Conservation (phyloP, 2,797 vertebrate species). For the Mycteria americana region DNA sequence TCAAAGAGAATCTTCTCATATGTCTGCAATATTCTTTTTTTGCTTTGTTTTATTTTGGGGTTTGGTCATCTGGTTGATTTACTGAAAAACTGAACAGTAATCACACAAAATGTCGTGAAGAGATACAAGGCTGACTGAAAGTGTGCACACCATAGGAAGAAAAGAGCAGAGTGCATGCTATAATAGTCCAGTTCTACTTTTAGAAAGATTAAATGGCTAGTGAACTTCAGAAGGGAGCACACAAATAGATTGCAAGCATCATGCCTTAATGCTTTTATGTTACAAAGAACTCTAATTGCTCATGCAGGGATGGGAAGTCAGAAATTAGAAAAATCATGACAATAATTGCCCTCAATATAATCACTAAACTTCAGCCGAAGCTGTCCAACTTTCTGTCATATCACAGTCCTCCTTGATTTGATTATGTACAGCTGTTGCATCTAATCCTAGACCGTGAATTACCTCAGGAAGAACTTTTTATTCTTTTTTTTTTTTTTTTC, state of each 20-base stretch:
- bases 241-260: neutral
- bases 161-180: neutral
- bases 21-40: neutral
- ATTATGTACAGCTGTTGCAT: neutral
- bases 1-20: neutral
- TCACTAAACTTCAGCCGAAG: neutral
- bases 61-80: neutral
- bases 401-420: neutral
- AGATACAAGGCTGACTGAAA: neutral
- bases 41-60: neutral
- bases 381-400: neutral
- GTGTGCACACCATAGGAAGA: neutral
- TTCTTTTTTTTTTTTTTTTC: neutral
- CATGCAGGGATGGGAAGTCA: neutral
- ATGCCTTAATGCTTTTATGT: neutral
- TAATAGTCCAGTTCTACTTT: neutral
- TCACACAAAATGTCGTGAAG: neutral
- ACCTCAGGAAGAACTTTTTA: neutral
- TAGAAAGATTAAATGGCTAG: neutral
- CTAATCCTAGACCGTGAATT: neutral
- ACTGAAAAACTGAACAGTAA: neutral
- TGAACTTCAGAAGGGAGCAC: neutral
- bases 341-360: neutral
- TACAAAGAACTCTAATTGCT: neutral
- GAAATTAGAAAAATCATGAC: neutral